Base-by-base conservation (phyloP, 2,113 vertebrate genomes). In the Thymallus thymallus region DNA sequence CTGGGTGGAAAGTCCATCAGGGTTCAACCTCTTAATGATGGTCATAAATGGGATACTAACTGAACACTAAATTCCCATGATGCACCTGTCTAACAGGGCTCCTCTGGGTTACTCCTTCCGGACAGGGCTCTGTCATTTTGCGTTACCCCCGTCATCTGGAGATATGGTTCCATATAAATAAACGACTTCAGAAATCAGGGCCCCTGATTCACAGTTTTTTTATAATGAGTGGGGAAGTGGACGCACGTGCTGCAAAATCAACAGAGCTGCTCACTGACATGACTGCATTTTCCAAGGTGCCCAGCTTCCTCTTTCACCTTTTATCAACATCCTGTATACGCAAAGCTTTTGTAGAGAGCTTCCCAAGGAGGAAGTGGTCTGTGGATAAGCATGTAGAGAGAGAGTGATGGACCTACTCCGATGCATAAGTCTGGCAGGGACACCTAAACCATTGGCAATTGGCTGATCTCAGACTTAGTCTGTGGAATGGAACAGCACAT, bases 11-110 rank as follows among this genome's bases (percentile, higher is more conserved):
- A 76, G 75, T 68, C 72, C 81, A 84, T 87, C 84, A 84, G 66
- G 73, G 75, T 84, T 85, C 76, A 74, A 67, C 80, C 62, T 78
- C 62, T 88, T 90, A 87, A 88, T 86, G 81, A 76, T 75, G 67
- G 82, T 84, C 80, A 79, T 88, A 86, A 89, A 64, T 82, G 67
- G 80, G 71, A 81, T 83, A 82, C 77, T n/a, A 22, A 22, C 6
- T 78, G 78, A 78, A 79, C 45, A 62, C 70, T 85, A 48, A 80
- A 84, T 86, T 82, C 71, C 73, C 69, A 55, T 73, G 35, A 87
- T 77, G 81, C 48, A 80, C 77, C 74, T 76, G 74, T 73, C 30
- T 77, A 80, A 78, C 67, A 45, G 35, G 66, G 10, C 35, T 18
- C 20, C 35, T 23, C 35, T 46, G 12, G 12, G 14, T 12, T 24